Percentiles rank a stretch among this genome's conserved stretches.
phyloP scores from a whole-genome alignment of 2,113 vertebrate species.

The Haplotaxodon microlepis region DNA sequence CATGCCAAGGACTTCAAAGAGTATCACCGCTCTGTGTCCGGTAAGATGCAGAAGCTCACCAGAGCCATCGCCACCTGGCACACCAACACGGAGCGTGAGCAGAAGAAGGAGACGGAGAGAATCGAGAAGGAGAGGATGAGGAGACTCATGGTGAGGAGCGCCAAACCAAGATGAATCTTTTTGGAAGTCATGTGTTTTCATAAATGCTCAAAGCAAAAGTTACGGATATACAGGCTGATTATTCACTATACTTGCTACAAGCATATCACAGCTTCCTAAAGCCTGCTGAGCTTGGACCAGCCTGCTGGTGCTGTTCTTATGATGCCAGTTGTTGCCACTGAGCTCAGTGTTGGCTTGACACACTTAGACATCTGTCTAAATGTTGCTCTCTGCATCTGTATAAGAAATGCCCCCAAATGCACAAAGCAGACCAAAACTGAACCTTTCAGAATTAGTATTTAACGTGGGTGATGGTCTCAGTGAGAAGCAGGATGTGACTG shows the following conservation, averaged over 20 bases:
- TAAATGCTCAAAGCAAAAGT: neutral
- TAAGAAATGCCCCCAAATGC: neutral
- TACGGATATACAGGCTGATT: neutral
- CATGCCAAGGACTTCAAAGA: slow-evolving; percentile 99
- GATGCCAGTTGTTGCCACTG: neutral
- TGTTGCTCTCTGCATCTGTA: neutral
- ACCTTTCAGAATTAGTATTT: neutral
- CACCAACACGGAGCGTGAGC: slow-evolving; percentile 94
- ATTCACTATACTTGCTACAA: neutral
- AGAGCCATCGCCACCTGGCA: slow-evolving; percentile 95
- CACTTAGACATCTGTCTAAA: neutral
- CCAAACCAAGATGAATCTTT: accelerated
- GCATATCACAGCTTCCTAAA: neutral
- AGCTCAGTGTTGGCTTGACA: neutral
- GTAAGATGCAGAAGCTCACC: slow-evolving; percentile 94
- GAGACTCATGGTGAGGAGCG: slow-evolving; percentile 85
- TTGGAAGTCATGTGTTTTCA: neutral
- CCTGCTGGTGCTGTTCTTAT: neutral
- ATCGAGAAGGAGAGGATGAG: slow-evolving; percentile 99
- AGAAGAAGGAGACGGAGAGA: slow-evolving; percentile 96
- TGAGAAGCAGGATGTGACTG: neutral
- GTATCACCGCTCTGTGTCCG: slow-evolving; percentile 92
- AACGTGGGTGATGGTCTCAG: accelerated
- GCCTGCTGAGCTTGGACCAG: neutral
- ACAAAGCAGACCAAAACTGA: neutral